Base-by-base conservation (phyloP, 2,797 vertebrate genomes). In the Ficedula albicollis region DNA sequence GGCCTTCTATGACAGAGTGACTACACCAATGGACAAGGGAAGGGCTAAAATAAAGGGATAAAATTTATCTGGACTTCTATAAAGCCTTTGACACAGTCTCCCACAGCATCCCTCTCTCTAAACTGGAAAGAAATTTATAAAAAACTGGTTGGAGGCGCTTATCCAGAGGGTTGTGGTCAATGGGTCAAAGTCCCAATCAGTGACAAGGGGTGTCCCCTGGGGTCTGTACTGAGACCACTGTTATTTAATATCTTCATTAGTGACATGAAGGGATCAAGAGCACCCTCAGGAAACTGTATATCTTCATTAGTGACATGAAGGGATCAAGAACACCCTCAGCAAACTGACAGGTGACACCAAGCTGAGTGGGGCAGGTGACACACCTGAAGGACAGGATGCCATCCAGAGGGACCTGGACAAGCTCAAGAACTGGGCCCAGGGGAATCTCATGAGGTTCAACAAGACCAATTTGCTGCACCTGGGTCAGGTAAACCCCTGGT, bases 401-500 rank as follows among this genome's bases (percentile, higher is more conserved):
- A 34, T 41, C 51, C 30, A 48, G 23, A 29, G 20, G 19, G 1
- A 39, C 15, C 29, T 73, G 59, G 34, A 25, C 30, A 55, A 55
- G 41, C 6, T 39, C 2, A 1, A 9, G 15, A 56, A 17, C 3
- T 20, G 5, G 10, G 8, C 4, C 18, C 3, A 3, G 25, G 30
- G 25, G 13, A 20, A 29, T 20, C 5, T 84, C 13, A 2, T 29
- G 15, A 10, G 6, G 5, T n/a, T 52, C 54, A 63, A 22, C 12
- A n/a, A 54, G 39, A 39, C 12, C 15, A 23, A 63, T 13, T 32
- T 39, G 10, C 19, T 72, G n/a, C 18, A 18, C 18, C 11, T 82
- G n/a, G 6, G 1, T 22, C 1, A 1, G 15, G 10, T 5, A 27
- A 72, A 13, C 9, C 6, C 14, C 38, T 0, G 0, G 11, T 44